Base-by-base conservation (phyloP, 2,888 invertebrate species). In the Smittia sp. region DNA sequence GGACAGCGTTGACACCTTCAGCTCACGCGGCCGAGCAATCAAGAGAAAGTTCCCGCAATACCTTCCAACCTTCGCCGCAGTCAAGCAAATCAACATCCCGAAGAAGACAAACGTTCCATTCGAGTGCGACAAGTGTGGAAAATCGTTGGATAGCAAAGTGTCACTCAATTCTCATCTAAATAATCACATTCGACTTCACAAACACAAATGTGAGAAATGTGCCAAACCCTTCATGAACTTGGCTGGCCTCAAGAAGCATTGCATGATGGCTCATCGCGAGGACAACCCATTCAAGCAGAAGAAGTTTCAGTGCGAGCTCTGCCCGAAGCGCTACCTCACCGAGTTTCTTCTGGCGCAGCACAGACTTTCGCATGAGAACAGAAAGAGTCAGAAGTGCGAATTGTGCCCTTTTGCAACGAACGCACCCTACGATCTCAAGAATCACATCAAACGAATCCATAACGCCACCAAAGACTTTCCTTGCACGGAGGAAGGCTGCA, bases 401-500 rank as follows among this genome's bases (percentile, higher is more conserved):
- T 11, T n/a, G 2, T 72, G 72, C 9, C 7, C 20, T 0, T 72
- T 62, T 15, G 72, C 24, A 1, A 72, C 72, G 18, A 72, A 72
- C 22, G 25, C 72, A 7, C 58, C 39, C 22, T 72, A 58, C 32
- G 72, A 72, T 13, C 38, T 72, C 1, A 72, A 62, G 11, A 72
- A 58, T 39, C 72, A 72, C 7, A 62, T 72, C 13, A 72, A 72
- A 39, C 20, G 72, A 18, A 62, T 72, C n/a, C 72, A 72, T n/a
- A 58, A 39, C 15, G 18, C 72, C 1, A 38, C 62, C 1, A 58
- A 39, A 9, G 24, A 32, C n/a, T 62, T 62, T 22, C 6, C 24
- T 22, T 72, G 72, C 7, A 9, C 52, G 11, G 58, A 58, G 13
- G 20, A 25, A 63, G 6, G 7, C 13, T 72, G 72, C 20, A 15